Evolutionary conservation across 2,888 invertebrate species (phyloP), one percentile per base, ranked within the genome.

Genomic region (Sminthurides aquaticus): DNA sequence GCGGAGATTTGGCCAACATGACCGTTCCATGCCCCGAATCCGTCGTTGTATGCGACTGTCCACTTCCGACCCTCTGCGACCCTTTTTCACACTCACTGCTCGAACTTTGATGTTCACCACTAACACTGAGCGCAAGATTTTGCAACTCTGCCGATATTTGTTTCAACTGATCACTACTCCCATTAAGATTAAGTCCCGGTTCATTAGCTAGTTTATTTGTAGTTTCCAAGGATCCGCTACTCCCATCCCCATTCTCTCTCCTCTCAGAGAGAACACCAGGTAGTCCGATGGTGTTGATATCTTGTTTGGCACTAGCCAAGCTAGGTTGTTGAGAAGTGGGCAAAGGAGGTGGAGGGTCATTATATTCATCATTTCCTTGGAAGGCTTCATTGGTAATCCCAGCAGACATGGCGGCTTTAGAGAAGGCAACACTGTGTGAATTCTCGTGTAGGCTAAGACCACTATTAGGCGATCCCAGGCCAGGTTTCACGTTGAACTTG

Each of bases 241-340:
- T 72, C 29, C 74, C 74, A 69, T 74, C 74, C n/a, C 74, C 74
- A 66, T 72, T 74, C 59, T 74, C 72, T 34, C 74, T 64, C 66
- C 69, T 66, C 57, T 69, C 69, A 34, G 54, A 63, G 43, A 69
- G 49, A 1, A 69, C 66, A n/a, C n/a, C n/a, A 27, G 70, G 69
- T 28, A 71, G 62, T 25, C 70, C 72, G 11, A 72, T 61, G n/a
- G 68, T 65, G 57, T 66, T 68, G 26, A 67, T 65, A 24, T 65
- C 62, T 56, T 59, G 55, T 20, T 64, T 58, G 11, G 15, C 57
- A 29, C 20, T 54, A 11, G 67, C 24, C 56, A 64, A 55, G 27
- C 65, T 65, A 22, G 74, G 74, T 57, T 72, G 71, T 57, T 71
- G 69, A 11, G 74, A 71, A 34, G 58, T 69, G 26, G 74, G 72